phyloP scores from a whole-genome alignment of 2,888 invertebrate species.

The Ectropis crepuscularia region DNA sequence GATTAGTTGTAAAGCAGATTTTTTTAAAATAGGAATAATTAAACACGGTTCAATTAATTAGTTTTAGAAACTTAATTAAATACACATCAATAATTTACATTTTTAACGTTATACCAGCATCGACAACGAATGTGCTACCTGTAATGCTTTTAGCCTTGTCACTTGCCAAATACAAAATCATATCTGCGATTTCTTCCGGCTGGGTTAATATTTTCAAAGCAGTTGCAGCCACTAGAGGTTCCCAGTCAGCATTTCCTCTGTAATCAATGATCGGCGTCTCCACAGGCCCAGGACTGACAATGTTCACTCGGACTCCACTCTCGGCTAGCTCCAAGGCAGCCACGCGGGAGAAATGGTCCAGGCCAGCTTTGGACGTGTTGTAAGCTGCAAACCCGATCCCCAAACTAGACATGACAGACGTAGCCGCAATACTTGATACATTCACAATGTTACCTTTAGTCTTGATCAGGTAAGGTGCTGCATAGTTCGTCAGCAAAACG shows the following conservation, averaged over 20 bases:
- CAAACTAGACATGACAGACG: not conserved
- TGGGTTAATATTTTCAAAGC: slow-evolving; percentile 30
- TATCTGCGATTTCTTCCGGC: slow-evolving; percentile 42
- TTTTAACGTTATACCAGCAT: not conserved
- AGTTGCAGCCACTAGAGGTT: slow-evolving; percentile 2
- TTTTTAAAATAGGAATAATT: no score
- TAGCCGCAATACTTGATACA: slow-evolving; percentile 38
- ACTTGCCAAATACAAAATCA: slow-evolving; percentile 45
- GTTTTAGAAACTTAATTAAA: not conserved
- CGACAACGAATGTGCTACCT: slow-evolving; percentile 24
- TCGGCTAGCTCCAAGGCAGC: slow-evolving; percentile 86
- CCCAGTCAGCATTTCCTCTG: slow-evolving; percentile 10
- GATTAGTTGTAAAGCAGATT: no score
- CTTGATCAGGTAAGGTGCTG: slow-evolving; percentile 41
- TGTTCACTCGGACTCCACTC: slow-evolving; percentile 86
- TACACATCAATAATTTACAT: not conserved
- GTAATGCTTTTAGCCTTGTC: slow-evolving; percentile 47
- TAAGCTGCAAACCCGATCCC: slow-evolving; percentile 22
- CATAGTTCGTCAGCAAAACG: slow-evolving; percentile 38
- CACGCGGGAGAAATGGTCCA: slow-evolving; percentile 89
- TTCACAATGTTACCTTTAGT: slow-evolving; percentile 48
- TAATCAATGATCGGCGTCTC: slow-evolving; percentile 30
- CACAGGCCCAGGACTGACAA: slow-evolving; percentile 57
- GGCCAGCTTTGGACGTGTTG: slow-evolving; percentile 38
- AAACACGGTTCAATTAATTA: no score